Evolutionary conservation across 30 jellyfish, hydroid and myxozoan genomes (phyloP).

Genomic region (Hydra vulgaris): DNA sequence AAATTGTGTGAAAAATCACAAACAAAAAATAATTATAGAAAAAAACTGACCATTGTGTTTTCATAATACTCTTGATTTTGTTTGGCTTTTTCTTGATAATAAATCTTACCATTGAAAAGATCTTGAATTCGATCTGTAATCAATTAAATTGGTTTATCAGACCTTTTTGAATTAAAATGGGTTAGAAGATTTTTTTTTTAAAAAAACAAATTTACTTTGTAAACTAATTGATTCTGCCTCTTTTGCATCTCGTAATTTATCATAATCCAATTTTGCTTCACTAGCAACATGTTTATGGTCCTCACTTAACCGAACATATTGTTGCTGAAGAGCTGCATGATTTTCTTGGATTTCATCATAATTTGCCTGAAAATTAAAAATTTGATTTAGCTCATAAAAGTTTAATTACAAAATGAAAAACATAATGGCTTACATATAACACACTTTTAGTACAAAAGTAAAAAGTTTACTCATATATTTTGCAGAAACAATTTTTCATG

Average conservation of each 20-base stretch:
- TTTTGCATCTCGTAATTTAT: slow-evolving; percentile 49
- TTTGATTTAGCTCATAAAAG: background rate
- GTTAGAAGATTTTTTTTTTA: no score
- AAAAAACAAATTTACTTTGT: slow-evolving; percentile 33
- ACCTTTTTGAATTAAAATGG: no score
- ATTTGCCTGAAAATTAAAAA: slow-evolving; percentile 37
- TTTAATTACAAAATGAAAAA: no score
- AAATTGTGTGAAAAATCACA: no score
- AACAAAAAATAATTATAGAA: no score
- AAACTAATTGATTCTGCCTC: slow-evolving; percentile 55
- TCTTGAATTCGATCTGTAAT: slow-evolving; percentile 13
- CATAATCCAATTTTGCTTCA: slow-evolving; percentile 53
- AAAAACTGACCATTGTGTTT: background rate
- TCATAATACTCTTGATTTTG: slow-evolving; percentile 5
- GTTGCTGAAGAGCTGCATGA: slow-evolving; percentile 55
- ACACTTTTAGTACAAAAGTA: background rate
- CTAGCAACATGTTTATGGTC: slow-evolving; percentile 54
- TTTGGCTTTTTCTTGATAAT: slow-evolving; percentile 10
- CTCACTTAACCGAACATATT: slow-evolving; percentile 58
- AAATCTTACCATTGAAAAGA: background rate
- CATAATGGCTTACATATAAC: no score
- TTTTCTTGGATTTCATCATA: slow-evolving; percentile 56
- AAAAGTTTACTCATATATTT: background rate
- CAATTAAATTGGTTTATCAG: no score
- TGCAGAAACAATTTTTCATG: no score